Percentiles rank a stretch among this genome's conserved stretches.
These are phyloP conservation scores for Drosophila suzukii DNA, from an alignment of 1,140 invertebrate genomes.

Conservation along the genomic window DNA sequence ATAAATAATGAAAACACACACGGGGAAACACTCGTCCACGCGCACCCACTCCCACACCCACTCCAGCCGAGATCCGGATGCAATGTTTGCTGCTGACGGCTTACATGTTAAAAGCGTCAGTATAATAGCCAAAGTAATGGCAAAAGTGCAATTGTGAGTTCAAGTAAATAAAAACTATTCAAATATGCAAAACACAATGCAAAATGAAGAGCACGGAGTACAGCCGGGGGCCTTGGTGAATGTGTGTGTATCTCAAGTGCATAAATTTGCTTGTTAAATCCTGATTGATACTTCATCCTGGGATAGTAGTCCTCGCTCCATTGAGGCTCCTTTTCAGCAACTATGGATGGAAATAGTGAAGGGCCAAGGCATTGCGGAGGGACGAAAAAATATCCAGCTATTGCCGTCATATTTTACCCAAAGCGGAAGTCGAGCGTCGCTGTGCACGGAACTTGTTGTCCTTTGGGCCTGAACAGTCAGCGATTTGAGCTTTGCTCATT, in stretches of 20 bases:
- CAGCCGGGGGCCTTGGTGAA: slow-evolving; percentile 19
- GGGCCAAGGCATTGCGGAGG: neutral
- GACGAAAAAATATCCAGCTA: slow-evolving; percentile 20
- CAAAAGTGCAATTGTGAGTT: slow-evolving; percentile 83
- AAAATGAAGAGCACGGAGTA: slow-evolving; percentile 62
- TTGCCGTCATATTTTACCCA: slow-evolving; percentile 37
- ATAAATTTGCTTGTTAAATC: slow-evolving; percentile 80
- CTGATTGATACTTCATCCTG: slow-evolving; percentile 75
- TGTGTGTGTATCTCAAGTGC: slow-evolving; percentile 59
- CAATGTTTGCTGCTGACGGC: slow-evolving; percentile 55
- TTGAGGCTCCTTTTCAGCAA: slow-evolving; percentile 26
- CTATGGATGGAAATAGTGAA: slow-evolving; percentile 3
- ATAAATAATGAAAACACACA: slow-evolving; percentile 74
- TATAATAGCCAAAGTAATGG: slow-evolving; percentile 82
- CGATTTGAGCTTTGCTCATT: slow-evolving; percentile 5
- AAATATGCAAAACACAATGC: slow-evolving; percentile 81
- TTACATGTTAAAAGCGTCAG: slow-evolving; percentile 77
- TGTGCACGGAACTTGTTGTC: slow-evolving; percentile 11
- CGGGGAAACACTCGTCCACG: slow-evolving; percentile 15
- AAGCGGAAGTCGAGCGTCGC: slow-evolving; percentile 20
- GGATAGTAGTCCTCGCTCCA: slow-evolving; percentile 22
- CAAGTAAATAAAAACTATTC: slow-evolving; percentile 83
- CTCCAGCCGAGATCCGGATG: slow-evolving; percentile 22
- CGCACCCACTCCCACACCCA: neutral
- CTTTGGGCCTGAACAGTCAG: slow-evolving; percentile 10